Conservation (phyloP, 2,888 invertebrate species). For the Phrixothrix hirtus region DNA sequence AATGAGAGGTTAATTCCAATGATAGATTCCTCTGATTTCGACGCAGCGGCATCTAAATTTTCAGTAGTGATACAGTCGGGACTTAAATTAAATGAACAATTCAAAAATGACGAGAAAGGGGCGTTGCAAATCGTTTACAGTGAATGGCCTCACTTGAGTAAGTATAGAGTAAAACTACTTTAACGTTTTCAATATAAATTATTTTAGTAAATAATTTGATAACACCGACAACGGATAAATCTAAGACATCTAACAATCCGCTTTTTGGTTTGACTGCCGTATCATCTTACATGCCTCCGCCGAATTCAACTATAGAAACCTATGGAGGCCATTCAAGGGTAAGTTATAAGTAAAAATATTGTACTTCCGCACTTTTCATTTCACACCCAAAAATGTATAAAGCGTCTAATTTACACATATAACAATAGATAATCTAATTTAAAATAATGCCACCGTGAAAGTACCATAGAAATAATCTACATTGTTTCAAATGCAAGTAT, state of each 20-base stretch:
- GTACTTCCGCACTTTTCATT: constrained; percentile 9
- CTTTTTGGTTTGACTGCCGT: constrained; percentile 60
- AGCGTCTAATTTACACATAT: neutral
- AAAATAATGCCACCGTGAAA: constrained; percentile 2
- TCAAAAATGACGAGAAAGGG: constrained; percentile 17
- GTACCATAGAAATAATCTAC: neutral
- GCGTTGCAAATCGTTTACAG: constrained; percentile 48
- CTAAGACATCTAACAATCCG: constrained; percentile 54
- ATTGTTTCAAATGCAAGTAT: constrained; percentile 11
- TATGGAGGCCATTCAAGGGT: constrained; percentile 70
- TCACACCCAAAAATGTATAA: neutral
- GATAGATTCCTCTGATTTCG: constrained; percentile 49
- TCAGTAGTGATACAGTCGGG: constrained; percentile 32
- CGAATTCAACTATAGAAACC: constrained; percentile 60
- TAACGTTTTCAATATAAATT: no score
- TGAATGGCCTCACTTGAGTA: constrained; percentile 58
- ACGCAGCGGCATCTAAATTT: constrained; percentile 54
- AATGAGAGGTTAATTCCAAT: constrained; percentile 43
- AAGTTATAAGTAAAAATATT: constrained; percentile 31
- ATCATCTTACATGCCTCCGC: constrained; percentile 59
- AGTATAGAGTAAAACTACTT: constrained; percentile 37
- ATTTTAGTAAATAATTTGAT: constrained; percentile 66
- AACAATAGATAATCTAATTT: constrained; percentile 4
- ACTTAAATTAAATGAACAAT: constrained; percentile 13
- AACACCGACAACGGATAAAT: constrained; percentile 47